Conservation (phyloP, 2,113 vertebrate genomes). For the Circaetus cinerascens region DNA sequence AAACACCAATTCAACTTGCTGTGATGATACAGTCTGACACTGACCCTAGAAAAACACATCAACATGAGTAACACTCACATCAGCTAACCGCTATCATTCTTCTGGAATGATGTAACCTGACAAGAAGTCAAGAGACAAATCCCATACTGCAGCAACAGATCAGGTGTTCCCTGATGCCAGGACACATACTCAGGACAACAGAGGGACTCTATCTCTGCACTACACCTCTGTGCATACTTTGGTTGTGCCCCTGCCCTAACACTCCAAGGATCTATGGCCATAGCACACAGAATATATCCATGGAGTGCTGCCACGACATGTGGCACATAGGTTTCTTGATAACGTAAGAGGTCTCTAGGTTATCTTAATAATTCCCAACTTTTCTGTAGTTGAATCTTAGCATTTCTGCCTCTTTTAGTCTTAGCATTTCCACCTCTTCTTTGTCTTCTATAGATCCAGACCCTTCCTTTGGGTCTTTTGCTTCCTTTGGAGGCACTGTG, state of each 20-base stretch:
- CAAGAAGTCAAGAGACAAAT: neutral
- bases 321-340: neutral
- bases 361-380: neutral
- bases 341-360: neutral
- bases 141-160: neutral
- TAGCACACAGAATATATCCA: neutral
- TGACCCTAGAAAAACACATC: neutral
- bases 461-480: neutral
- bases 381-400: neutral
- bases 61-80: neutral
- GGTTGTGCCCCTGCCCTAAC: fast-evolving
- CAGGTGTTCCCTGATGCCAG: neutral
- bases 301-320: neutral
- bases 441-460: neutral
- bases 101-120: neutral
- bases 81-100: fast-evolving
- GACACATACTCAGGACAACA: neutral
- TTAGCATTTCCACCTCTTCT: neutral
- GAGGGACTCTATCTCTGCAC: neutral
- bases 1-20: neutral
- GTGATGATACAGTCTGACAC: neutral
- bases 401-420: neutral
- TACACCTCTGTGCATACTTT: neutral
- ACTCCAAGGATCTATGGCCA: neutral
- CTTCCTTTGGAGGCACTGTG: neutral